A percentile compares a stretch with the other conserved stretches of the same genome.
Conservation (phyloP, 2,113 vertebrate genomes). For the Cygnus atratus region DNA sequence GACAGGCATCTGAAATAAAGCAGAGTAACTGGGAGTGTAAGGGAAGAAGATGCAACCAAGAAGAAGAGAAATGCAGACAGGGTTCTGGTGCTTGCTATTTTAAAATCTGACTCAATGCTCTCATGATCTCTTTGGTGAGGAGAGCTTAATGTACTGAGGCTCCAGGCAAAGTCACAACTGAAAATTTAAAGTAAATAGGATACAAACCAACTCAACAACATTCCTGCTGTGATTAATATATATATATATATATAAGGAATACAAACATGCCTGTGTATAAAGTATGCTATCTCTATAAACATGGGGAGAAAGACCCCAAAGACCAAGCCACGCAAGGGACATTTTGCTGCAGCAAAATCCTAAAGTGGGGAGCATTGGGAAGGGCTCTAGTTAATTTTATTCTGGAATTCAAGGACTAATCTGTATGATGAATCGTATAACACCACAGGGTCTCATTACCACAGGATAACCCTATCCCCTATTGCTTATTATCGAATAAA, state of each 20-base stretch:
- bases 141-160: not conserved
- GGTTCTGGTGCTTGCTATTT: not conserved
- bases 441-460: not conserved
- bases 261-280: not conserved
- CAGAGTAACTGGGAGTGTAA: not conserved
- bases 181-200: not conserved
- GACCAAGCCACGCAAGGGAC: not conserved
- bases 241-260: not conserved
- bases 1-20: not conserved
- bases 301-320: not conserved
- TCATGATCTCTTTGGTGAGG: not conserved
- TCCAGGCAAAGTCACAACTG: not conserved
- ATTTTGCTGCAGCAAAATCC: not conserved
- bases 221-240: not conserved
- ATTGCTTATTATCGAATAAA: not conserved
- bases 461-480: not conserved
- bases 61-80: not conserved
- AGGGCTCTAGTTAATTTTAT: not conserved
- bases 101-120: not conserved
- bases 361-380: not conserved
- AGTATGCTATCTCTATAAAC: not conserved
- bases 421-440: not conserved
- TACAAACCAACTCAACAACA: not conserved
- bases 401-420: conserved; percentile 5
- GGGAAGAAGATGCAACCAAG: not conserved